Evolutionary conservation across 53 echinoderm and acorn worm species (phyloP), one percentile per base, ranked within the genome.

Genomic region (Hippasteria phrygiana): DNA sequence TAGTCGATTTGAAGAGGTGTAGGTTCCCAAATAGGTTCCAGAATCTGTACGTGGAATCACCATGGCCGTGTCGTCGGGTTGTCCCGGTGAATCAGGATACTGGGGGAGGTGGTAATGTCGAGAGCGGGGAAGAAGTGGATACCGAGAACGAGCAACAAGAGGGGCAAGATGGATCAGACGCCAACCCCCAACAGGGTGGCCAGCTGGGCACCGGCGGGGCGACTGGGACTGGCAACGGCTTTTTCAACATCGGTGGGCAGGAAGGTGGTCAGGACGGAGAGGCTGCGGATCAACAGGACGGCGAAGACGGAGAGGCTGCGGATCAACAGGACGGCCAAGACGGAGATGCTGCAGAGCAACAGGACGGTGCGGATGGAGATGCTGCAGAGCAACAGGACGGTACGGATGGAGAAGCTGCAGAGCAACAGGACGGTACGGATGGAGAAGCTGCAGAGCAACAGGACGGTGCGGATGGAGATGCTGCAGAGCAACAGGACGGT

Each of bases 1-100:
- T 74, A 55, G 41, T 75, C 29, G 3, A 40, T 24, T 62, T 17
- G 41, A 88, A 75, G 59, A 41, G 55, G 11, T 88, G 88, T 46
- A 74, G 32, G 55, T 33, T 1, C 27, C 6, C 12, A 2, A 33
- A 24, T 18, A 1, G 45, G 20, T 22, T 55, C 16, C 37, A 17
- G 5, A 20, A 31, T 14, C 48, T 84, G 11, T 10, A 31, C 9
- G 70, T 84, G 10, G 84, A 67, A 8, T 66, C 84, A 1, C 0
- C 0, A 18, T 66, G 66, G 70, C 70, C 84, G 38, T 79, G 79
- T 41, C 0, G 9, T 3, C n/a, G 27, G 59, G 2, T 0, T 1
- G 1, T 6, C 20, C 54, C 54, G 3, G 54, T 54, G 54, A 54
- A 54, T 17, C 54, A 54, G 54, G 54, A 16, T 10, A 54, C 54